Conservation (phyloP, 2,888 invertebrate genomes). For the Spialia ferax region DNA sequence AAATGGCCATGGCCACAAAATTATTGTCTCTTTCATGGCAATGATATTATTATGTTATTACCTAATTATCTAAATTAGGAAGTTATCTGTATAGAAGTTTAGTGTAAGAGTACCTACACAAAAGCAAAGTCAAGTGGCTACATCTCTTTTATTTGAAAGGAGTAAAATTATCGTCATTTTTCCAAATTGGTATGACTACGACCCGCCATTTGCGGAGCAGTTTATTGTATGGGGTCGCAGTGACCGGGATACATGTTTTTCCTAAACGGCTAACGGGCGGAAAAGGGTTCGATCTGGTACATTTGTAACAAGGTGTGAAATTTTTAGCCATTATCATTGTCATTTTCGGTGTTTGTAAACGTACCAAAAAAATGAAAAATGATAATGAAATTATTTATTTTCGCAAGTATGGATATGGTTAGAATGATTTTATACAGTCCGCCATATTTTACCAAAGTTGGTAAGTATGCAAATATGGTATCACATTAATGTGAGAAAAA, state of each 20-base stretch:
- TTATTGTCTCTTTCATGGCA: too few species aligned
- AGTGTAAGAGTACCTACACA: neutral
- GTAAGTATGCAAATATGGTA: too few species aligned
- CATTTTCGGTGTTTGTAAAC: neutral
- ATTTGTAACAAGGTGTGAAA: constrained; percentile 29
- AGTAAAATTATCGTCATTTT: constrained; percentile 72
- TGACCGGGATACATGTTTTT: constrained; percentile 59
- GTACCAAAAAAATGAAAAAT: too few species aligned
- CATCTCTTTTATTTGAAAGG: constrained; percentile 48
- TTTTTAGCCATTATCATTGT: neutral
- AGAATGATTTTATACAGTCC: too few species aligned
- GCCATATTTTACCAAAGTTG: too few species aligned
- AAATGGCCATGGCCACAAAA: too few species aligned
- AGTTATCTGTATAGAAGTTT: too few species aligned
- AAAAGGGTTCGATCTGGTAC: constrained; percentile 34
- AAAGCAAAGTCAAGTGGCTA: neutral
- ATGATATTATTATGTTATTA: too few species aligned
- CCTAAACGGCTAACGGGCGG: constrained; percentile 48
- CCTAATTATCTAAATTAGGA: too few species aligned
- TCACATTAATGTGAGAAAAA: too few species aligned
- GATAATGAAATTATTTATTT: too few species aligned
- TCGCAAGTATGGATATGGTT: too few species aligned
- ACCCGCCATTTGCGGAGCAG: constrained; percentile 56
- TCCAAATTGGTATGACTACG: constrained; percentile 55
- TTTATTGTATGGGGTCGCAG: constrained; percentile 57